Evolutionary conservation across 2,113 vertebrate species (phyloP).

Genomic region (Elanus axillaris): DNA sequence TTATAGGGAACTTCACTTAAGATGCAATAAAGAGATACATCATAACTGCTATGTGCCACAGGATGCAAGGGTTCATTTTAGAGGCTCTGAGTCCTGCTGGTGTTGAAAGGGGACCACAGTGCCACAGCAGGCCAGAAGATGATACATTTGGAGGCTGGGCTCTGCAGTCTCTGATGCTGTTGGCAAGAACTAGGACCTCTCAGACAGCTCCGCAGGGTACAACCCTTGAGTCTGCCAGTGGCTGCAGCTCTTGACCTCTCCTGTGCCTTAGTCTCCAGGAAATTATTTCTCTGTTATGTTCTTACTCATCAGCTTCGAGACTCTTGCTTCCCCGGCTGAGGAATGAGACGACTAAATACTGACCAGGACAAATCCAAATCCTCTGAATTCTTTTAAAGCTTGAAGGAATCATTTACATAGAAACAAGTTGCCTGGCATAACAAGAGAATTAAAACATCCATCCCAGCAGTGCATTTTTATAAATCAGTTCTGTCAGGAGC

Average conservation of each 20-base stretch:
- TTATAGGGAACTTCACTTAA: slow-evolving; percentile 45
- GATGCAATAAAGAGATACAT: slow-evolving; percentile 48
- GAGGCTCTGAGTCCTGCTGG: not conserved
- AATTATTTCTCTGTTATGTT: not conserved
- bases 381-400: not conserved
- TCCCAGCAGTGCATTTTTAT: not conserved
- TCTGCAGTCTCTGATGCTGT: not conserved
- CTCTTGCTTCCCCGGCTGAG: not conserved
- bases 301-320: not conserved
- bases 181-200: not conserved
- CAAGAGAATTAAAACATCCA: not conserved
- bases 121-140: not conserved
- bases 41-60: slow-evolving; percentile 3
- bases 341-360: not conserved
- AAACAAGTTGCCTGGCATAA: not conserved
- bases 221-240: not conserved
- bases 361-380: not conserved
- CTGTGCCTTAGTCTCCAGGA: not conserved
- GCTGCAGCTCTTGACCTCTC: not conserved
- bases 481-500: not conserved
- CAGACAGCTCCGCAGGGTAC: not conserved
- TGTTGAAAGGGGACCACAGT: not conserved
- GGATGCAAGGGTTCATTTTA: slow-evolving; percentile 20
- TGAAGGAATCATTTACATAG: not conserved
- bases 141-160: not conserved